These are phyloP conservation scores for Muraenolepis orangiensis DNA, from an alignment of 2,797 vertebrate species.

Conservation along the genomic window DNA sequence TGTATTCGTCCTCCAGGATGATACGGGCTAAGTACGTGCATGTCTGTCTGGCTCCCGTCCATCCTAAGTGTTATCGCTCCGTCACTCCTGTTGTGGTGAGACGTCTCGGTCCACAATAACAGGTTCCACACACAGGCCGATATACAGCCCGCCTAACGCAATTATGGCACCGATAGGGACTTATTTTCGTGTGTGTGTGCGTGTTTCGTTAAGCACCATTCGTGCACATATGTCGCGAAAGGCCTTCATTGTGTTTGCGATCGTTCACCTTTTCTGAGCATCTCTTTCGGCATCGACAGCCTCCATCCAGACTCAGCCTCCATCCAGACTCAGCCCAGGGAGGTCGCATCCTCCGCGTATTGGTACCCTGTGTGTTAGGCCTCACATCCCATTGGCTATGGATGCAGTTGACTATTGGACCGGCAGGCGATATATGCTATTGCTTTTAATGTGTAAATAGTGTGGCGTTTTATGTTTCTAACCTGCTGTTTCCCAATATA, in stretches of 20 bases:
- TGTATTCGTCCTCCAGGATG: constrained; percentile 20
- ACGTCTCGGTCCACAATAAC: background rate
- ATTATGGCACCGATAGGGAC: too few relatives aligned
- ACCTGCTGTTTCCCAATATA: too few relatives aligned
- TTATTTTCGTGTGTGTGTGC: background rate
- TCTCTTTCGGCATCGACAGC: background rate
- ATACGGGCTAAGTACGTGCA: constrained; percentile 12
- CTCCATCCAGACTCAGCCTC: background rate
- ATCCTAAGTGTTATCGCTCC: too few relatives aligned
- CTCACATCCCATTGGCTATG: too few relatives aligned
- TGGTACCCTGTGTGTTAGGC: background rate
- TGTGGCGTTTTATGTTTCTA: too few relatives aligned
- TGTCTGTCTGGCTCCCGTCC: too few relatives aligned
- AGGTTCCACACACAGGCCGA: background rate
- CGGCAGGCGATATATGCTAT: background rate
- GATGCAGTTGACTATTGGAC: too few relatives aligned
- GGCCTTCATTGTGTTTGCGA: background rate
- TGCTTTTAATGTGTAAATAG: too few relatives aligned
- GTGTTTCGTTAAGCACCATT: background rate
- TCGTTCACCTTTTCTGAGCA: background rate
- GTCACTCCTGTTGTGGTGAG: too few relatives aligned
- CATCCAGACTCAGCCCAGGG: background rate
- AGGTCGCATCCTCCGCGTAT: background rate
- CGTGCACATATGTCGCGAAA: background rate
- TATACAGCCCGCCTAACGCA: background rate